Base-by-base conservation (phyloP, 1,140 invertebrate species). In the Arion vulgaris region DNA sequence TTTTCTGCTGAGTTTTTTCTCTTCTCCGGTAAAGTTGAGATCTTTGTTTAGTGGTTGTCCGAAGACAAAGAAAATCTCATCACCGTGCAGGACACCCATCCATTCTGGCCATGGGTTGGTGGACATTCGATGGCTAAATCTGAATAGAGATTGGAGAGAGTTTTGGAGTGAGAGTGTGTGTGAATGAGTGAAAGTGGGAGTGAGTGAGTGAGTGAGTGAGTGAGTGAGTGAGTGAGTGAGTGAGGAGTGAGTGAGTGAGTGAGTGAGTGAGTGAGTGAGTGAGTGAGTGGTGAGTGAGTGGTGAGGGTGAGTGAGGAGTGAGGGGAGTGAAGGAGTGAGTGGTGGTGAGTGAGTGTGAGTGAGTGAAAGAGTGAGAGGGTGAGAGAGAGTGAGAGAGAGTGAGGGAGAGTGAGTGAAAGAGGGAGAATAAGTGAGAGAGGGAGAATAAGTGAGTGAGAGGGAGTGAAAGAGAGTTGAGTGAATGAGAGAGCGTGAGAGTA, bases 61-160 rank as follows among this genome's bases (percentile, higher is more conserved):
- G 92, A 98, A 98, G 91, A 98, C 96, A 78, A 97, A 95, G 91
- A 97, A 96, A 84, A 99, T 98, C 92, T 99, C 98, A 92, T 98
- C 97, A 0, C 95, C 98, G 91, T 99, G 98, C 94, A 99, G 95
- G 0, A 97, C 97, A 13, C 98, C 98, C 83, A 97, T 97, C 98
- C 98, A 99, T 74, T 95, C 95, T 0, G 97, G 98, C 98, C 97
- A 99, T 0, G 95, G 96, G 90, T 96, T 97, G 81, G 94, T 83
- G 19, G 88, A 76, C 74, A 53, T 76, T 28, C 32, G 4, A 9
- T 76, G 45, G 51, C 51, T 53, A n/a, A 76, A 76, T 76, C 36
- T 76, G 32, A n/a, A 76, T 4, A 53, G 34, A 19, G 53, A 28
- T n/a, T n/a, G n/a, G n/a, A n/a, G n/a, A n/a, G n/a, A n/a, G n/a